phyloP scores from a whole-genome alignment of 2,113 vertebrate species.

The Aplodontia rufa region DNA sequence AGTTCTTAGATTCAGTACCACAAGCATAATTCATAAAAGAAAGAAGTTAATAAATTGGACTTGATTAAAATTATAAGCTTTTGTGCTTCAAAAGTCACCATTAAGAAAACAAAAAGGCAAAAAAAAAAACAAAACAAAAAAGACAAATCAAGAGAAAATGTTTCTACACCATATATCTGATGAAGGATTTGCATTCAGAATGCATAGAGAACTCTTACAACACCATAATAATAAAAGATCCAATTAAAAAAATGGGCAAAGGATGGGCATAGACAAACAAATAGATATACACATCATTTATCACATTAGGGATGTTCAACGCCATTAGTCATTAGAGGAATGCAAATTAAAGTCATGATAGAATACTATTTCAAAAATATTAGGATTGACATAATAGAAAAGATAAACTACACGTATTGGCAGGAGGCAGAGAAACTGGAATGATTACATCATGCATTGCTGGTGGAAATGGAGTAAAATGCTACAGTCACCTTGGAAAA shows the following conservation, averaged over 20 bases:
- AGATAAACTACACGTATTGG: background rate
- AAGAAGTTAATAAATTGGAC: background rate
- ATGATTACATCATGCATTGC: background rate
- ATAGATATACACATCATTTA: background rate
- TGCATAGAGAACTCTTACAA: background rate
- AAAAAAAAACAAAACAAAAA: conserved; percentile 17
- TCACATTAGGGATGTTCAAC: background rate
- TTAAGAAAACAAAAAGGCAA: conserved; percentile 1
- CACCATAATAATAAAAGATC: background rate
- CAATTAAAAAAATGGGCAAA: background rate
- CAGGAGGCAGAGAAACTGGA: background rate
- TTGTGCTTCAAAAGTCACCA: background rate
- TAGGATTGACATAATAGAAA: background rate
- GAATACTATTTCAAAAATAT: background rate
- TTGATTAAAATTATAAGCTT: background rate
- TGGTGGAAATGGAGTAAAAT: background rate
- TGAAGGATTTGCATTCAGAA: background rate
- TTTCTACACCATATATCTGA: background rate
- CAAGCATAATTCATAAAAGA: background rate
- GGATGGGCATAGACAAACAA: background rate
- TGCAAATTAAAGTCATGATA: background rate
- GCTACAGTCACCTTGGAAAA: background rate
- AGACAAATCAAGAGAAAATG: background rate
- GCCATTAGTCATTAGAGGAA: background rate
- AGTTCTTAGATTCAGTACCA: background rate